These are phyloP conservation scores for Stigmatopora nigra DNA, from an alignment of 2,113 vertebrate genomes.

Conservation along the genomic window DNA sequence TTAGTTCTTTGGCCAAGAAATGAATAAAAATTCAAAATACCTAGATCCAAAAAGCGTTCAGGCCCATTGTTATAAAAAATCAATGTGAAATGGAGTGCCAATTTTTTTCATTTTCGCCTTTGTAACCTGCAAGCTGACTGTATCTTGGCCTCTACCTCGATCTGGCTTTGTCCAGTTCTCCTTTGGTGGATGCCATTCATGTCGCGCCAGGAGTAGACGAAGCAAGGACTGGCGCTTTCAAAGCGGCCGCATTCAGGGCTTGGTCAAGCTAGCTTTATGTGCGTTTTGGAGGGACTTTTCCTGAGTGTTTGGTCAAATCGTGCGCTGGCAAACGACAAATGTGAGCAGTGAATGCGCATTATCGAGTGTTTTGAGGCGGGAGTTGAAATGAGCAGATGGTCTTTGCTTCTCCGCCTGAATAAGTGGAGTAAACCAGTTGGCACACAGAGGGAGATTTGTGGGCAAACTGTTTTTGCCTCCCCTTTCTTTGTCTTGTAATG, in stretches of 20 bases:
- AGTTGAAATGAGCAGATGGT: constrained; percentile 67
- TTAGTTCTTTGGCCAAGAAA: neutral
- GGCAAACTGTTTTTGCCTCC: constrained; percentile 66
- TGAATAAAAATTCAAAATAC: neutral
- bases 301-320: constrained; percentile 53
- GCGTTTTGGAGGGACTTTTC: constrained; percentile 36
- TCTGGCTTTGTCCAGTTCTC: constrained; percentile 36
- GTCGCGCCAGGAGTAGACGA: constrained; percentile 31
- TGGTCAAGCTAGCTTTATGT: constrained; percentile 29
- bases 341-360: constrained; percentile 49
- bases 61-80: neutral
- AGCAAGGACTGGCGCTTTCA: constrained; percentile 26
- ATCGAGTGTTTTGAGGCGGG: constrained; percentile 45
- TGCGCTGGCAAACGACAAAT: constrained; percentile 51
- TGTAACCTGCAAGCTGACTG: constrained; percentile 12
- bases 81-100: neutral
- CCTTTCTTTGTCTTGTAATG: constrained; percentile 55
- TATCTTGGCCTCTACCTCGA: constrained; percentile 20
- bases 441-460: constrained; percentile 64
- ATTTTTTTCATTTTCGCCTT: constrained; percentile 1
- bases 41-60: neutral
- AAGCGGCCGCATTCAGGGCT: constrained; percentile 26
- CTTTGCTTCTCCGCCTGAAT: constrained; percentile 59
- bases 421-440: constrained; percentile 58
- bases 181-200: constrained; percentile 44